A percentile compares a stretch with the other conserved stretches of the same genome.
phyloP scores from a whole-genome alignment of 2,113 vertebrate species.

The Rhinolophus sinicus region DNA sequence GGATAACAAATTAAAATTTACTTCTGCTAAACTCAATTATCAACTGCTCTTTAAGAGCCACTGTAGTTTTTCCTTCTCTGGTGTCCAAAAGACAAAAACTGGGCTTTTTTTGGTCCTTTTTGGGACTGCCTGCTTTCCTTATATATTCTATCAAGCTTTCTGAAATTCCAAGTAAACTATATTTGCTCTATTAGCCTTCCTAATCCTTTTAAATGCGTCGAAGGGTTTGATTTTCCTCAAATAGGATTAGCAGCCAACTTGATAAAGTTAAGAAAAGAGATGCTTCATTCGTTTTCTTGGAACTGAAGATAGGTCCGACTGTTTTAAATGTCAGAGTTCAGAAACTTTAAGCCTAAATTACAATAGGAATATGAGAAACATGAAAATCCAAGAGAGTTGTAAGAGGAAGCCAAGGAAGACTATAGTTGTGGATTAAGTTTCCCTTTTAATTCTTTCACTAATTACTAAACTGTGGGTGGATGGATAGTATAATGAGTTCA shows the following conservation, averaged over 20 bases:
- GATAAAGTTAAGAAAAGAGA: constrained; percentile 30
- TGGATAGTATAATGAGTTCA: background rate
- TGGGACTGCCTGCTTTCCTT: background rate
- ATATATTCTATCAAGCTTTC: background rate
- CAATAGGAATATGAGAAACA: constrained; percentile 8
- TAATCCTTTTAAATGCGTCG: background rate
- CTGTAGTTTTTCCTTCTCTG: background rate
- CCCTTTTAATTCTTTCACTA: background rate
- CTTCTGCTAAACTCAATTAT: background rate
- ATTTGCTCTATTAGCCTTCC: background rate
- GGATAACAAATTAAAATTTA: constrained; percentile 8
- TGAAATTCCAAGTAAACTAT: background rate
- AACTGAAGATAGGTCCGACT: background rate
- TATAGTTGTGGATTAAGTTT: background rate
- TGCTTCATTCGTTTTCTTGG: background rate
- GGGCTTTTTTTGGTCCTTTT: no score
- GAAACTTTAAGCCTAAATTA: constrained; percentile 24
- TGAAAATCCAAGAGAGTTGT: background rate
- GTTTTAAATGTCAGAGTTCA: constrained; percentile 15
- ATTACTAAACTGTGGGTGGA: background rate
- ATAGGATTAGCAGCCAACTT: background rate
- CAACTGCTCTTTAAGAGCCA: background rate
- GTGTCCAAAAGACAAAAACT: background rate
- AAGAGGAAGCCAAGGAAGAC: constrained; percentile 10
- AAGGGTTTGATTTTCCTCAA: constrained; percentile 4